Evolutionary conservation across 2,113 vertebrate genomes (phyloP).

Genomic region (Kobus ellipsiprymnus): DNA sequence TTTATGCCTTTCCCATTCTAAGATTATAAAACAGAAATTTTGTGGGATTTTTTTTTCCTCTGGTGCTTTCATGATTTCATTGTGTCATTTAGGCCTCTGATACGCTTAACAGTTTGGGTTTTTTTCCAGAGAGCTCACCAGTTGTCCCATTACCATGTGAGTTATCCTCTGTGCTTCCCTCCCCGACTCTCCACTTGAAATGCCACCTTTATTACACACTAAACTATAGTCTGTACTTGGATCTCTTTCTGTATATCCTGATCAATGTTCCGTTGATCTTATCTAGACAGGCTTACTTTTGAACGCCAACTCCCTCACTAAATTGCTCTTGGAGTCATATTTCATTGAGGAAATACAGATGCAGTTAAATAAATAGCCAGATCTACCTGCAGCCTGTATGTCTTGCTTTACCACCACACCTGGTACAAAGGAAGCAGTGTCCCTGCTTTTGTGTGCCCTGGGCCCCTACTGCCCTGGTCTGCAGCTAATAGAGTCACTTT

Average conservation of each 20-base stretch:
- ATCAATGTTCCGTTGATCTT: neutral
- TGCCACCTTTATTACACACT: neutral
- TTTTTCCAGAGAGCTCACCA: neutral
- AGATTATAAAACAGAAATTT: neutral
- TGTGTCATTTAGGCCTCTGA: neutral
- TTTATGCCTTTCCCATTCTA: neutral
- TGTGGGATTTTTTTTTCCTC: neutral
- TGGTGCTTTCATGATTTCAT: neutral
- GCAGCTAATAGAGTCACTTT: neutral
- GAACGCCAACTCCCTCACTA: neutral
- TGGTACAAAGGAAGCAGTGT: neutral
- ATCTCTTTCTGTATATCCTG: neutral
- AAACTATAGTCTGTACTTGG: neutral
- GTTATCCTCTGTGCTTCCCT: neutral
- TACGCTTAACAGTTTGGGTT: neutral
- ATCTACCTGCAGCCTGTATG: neutral
- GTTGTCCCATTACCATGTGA: neutral
- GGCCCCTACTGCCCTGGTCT: neutral
- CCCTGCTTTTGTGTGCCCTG: neutral
- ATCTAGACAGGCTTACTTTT: neutral
- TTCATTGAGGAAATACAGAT: neutral
- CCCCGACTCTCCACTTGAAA: neutral
- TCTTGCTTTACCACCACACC: neutral
- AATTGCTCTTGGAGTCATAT: neutral
- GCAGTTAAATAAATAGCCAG: neutral